Percentiles rank a stretch among this genome's conserved stretches.
phyloP scores from a whole-genome alignment of 2,888 invertebrate species.

The Phengaris arion region DNA sequence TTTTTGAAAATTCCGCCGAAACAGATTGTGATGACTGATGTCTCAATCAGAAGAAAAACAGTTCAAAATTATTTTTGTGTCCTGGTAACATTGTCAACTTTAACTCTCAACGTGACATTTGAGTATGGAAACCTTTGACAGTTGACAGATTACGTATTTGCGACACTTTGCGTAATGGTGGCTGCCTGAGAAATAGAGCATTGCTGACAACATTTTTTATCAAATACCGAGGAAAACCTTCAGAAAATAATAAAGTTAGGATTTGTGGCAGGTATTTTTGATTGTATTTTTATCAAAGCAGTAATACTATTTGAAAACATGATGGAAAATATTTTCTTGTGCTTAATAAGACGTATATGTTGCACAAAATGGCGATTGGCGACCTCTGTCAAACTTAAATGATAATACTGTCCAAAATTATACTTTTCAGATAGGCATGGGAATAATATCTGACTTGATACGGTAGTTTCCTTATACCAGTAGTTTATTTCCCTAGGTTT shows the following conservation, averaged over 20 bases:
- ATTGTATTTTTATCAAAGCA: constrained; percentile 12
- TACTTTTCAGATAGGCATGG: not conserved
- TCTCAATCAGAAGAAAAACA: not conserved
- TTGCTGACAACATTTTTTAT: constrained; percentile 74
- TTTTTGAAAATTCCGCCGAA: not conserved
- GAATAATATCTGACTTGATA: not conserved
- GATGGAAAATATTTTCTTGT: constrained; percentile 1
- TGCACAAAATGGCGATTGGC: constrained; percentile 14
- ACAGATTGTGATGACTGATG: not conserved
- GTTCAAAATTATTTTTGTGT: not conserved
- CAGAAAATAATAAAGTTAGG: constrained; percentile 53
- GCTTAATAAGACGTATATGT: too few species aligned
- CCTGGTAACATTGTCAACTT: not conserved
- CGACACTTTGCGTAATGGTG: constrained; percentile 64
- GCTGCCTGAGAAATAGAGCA: constrained; percentile 64
- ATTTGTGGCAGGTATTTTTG: constrained; percentile 49
- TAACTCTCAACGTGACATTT: not conserved
- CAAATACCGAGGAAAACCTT: constrained; percentile 57
- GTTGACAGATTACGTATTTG: not conserved
- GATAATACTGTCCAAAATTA: not conserved
- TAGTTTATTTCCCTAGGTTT: too few species aligned
- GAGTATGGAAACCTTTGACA: not conserved
- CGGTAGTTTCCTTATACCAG: too few species aligned
- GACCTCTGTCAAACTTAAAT: not conserved
- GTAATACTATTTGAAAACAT: not conserved